Percentiles rank a stretch among this genome's conserved stretches.
These are phyloP conservation scores for Papilio dardanus DNA, from an alignment of 1,140 invertebrate species.

Conservation along the genomic window DNA sequence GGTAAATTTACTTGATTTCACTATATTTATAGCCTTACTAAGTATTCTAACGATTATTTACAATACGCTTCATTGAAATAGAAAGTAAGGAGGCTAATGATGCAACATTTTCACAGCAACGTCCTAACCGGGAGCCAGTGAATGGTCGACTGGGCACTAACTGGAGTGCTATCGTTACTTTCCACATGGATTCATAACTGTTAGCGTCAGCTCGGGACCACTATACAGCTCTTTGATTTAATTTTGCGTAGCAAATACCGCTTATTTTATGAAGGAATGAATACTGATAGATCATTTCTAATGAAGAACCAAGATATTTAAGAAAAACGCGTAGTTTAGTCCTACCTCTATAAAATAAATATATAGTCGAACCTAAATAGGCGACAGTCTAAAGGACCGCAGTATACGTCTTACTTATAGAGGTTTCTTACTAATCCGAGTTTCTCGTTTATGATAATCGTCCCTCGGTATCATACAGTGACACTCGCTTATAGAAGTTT, in stretches of 20 bases:
- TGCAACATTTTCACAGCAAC: conserved; percentile 30
- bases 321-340: too few relatives aligned
- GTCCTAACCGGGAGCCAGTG: conserved; percentile 30
- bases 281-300: neutral
- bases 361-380: too few relatives aligned
- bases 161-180: conserved; percentile 38
- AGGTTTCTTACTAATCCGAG: too few relatives aligned
- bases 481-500: too few relatives aligned
- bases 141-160: conserved; percentile 33
- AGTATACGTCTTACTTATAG: too few relatives aligned
- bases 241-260: conserved; percentile 15
- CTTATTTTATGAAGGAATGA: neutral
- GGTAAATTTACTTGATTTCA: too few relatives aligned
- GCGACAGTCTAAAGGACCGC: too few relatives aligned
- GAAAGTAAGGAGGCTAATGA: conserved; percentile 24
- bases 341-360: too few relatives aligned
- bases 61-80: conserved; percentile 1
- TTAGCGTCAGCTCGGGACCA: conserved; percentile 28
- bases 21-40: neutral
- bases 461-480: too few relatives aligned
- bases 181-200: conserved; percentile 38
- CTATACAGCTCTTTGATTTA: conserved; percentile 14
- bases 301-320: neutral
- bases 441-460: too few relatives aligned
- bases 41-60: neutral